Evolutionary conservation across 1,140 invertebrate genomes (phyloP), one percentile per base, ranked within the genome.

Genomic region (Oreohelix idahoensis): DNA sequence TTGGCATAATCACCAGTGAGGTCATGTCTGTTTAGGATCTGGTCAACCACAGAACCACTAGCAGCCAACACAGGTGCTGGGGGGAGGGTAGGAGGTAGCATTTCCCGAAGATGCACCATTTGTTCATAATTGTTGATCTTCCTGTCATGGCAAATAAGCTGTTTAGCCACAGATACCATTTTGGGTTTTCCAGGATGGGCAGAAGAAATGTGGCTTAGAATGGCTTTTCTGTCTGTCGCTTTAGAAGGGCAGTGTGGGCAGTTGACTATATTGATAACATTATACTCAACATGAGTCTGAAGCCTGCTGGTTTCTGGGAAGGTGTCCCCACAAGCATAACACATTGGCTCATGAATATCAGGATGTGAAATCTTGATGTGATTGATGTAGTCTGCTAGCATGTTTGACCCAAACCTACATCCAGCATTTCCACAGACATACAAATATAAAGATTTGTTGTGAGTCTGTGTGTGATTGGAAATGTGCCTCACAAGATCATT

Each of bases 231-330:
- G 49, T 89, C 85, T 23, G 84, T 86, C 70, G 86, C 87, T 83
- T 89, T 88, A 32, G 85, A 83, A 26, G 86, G 83, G 76, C 89
- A 90, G 77, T 90, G 87, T 26, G 89, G 89, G 53, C 89, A 90
- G 58, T 88, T 86, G 29, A 90, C 85, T 77, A 89, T 86, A 76
- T 89, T 86, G 20, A 90, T 75, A 49, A 87, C 83, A 80, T 89
- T 90, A 20, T 80, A 70, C 35, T 89, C 84, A 32, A 88, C 87
- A 70, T 90, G 89, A 35, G 74, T 45, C 23, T 89, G 77, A 0
- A 90, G 84, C 36, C 82, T 70, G 0, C 81, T 66, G 0, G 87
- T 39, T 45, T 79, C 51, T 4, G 51, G 26, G 82, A 88, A 89
- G 17, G 77, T 77, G 26, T 86, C 81, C 17, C 85, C 83, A 79